These are phyloP conservation scores for Drosophila insularis DNA, from an alignment of 1,140 invertebrate species.

Conservation along the genomic window DNA sequence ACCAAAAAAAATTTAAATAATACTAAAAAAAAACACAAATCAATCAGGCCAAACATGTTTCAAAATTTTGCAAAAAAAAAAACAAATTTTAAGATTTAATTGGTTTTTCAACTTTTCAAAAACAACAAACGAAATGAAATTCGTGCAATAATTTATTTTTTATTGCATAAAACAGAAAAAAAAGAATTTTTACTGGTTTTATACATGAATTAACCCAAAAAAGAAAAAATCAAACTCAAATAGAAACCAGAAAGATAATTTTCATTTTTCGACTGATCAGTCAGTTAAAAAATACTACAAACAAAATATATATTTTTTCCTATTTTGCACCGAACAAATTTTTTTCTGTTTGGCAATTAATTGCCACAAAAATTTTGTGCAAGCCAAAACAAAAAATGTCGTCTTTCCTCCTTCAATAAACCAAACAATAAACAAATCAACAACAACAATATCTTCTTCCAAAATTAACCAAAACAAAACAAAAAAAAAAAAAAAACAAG, in stretches of 20 bases:
- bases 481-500: neutral
- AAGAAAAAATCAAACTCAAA: neutral
- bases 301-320: neutral
- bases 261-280: neutral
- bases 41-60: constrained; percentile 83
- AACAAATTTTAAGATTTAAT: constrained; percentile 46
- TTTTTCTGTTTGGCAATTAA: neutral
- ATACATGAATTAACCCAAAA: neutral
- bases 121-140: constrained; percentile 22
- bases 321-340: neutral
- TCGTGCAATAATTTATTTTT: constrained; percentile 26
- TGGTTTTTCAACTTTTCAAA: constrained; percentile 49
- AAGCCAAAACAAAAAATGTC: constrained; percentile 31
- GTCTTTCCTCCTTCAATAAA: neutral
- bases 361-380: constrained; percentile 30
- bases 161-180: constrained; percentile 13
- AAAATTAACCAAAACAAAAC: constrained; percentile 5
- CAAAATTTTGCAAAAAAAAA: constrained; percentile 76
- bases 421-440: constrained; percentile 24
- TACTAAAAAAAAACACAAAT: constrained; percentile 74
- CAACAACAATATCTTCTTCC: constrained; percentile 9
- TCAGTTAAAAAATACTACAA: neutral
- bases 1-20: constrained; percentile 39
- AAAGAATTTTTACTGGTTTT: constrained; percentile 20
- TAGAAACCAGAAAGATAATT: constrained; percentile 6